Base-by-base conservation (phyloP, 2,888 invertebrate species). In the Spodoptera littoralis region DNA sequence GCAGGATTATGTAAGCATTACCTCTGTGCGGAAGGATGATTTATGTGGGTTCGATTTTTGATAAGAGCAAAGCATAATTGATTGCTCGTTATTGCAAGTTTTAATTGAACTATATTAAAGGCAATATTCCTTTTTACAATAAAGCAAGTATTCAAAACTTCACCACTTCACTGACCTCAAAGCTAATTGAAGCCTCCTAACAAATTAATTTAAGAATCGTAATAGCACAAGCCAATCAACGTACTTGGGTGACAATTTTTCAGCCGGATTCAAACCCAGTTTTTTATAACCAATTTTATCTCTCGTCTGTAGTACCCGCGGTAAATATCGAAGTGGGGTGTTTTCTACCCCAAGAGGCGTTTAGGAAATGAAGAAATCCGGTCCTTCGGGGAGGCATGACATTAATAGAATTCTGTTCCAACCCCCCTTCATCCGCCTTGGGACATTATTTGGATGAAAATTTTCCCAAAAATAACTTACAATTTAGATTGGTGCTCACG, bases 301-400 rank as follows among this genome's bases (percentile, higher is more conserved):
- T 58, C 27, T 63, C 18, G 60, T 65, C 61, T 63, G 60, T 73
- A 75, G 73, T 73, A 72, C 77, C 74, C 73, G 70, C 68, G 73
- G 75, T 68, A 79, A 79, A 79, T 77, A 77, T 79, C 76, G 70
- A 61, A 59, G 67, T 45, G 69, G 73, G 77, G 65, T 73, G 71
- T 74, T 73, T 74, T 64, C 75, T 66, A 56, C 69, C 78, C 81
- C 75, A 57, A 76, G 81, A 82, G 80, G 82, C 80, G 81, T 76
- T 81, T 82, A 90, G 91, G 90, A 91, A 91, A 91, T 91, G 89
- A 90, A 90, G 84, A 85, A 85, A 88, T 91, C 91, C 91, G 89
- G 88, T 80, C 83, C 68, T 69, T 70, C 75, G 83, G 77, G 76
- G 73, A 74, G 77, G 79, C 74, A 73, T 65, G 70, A 70, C 81